phyloP scores from a whole-genome alignment of 2,113 vertebrate genomes.

The Sisor rabdophorus region DNA sequence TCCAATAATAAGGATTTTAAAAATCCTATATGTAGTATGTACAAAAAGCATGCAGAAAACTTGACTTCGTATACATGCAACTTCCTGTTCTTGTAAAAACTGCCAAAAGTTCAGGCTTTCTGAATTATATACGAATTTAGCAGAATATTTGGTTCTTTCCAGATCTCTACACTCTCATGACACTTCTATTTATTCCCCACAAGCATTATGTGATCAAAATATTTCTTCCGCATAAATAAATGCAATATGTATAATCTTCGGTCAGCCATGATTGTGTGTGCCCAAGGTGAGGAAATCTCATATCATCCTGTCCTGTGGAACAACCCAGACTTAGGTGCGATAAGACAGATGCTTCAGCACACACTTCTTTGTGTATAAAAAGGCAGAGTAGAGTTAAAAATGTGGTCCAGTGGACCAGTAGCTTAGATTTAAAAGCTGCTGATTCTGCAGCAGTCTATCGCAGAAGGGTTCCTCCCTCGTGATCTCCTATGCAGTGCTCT shows the following conservation, averaged over 20 bases:
- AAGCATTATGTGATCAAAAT: slow-evolving; percentile 7
- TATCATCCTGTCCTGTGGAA: slow-evolving; percentile 15
- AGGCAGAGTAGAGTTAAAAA: neutral
- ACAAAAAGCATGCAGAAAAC: neutral
- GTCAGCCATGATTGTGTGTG: slow-evolving; percentile 1
- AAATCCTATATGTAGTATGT: no score
- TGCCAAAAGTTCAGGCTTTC: neutral
- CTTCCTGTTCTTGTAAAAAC: no score
- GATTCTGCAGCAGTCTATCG: slow-evolving; percentile 11
- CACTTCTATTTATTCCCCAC: neutral
- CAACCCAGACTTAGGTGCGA: neutral
- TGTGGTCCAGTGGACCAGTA: neutral
- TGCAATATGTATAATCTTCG: slow-evolving; percentile 13
- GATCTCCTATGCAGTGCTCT: slow-evolving; percentile 27
- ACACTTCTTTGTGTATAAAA: neutral
- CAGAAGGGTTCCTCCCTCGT: neutral
- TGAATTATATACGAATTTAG: neutral
- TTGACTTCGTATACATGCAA: neutral
- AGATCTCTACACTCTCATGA: neutral
- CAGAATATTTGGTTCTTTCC: neutral
- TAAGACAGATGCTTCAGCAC: neutral
- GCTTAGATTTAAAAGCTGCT: slow-evolving; percentile 16
- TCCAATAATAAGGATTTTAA: no score
- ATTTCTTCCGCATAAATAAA: slow-evolving; percentile 22
- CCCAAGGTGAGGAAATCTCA: slow-evolving; percentile 12